Base-by-base conservation (phyloP, 2,797 vertebrate genomes). In the Liasis olivaceus region DNA sequence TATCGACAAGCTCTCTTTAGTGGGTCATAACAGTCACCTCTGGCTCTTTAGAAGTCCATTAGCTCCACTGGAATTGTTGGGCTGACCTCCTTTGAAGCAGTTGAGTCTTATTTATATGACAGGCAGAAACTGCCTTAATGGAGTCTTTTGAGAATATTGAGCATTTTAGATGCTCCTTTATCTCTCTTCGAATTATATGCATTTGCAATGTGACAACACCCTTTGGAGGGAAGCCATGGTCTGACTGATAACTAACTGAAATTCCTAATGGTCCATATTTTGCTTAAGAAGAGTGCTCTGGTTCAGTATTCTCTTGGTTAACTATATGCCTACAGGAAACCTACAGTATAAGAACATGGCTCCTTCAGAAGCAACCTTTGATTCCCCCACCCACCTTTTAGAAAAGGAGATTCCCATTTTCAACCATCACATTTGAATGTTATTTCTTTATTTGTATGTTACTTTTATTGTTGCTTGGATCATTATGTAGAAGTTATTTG, bases 1-100 rank as follows among this genome's bases (percentile, higher is more conserved):
- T 56, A 60, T 51, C 0, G 0, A 0, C 1, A 28, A 42, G 24
- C 84, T 60, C 0, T 0, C 58, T 8, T 0, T 0, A 0, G 5
- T 31, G 1, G 89, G 85, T 64, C 51, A 85, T 1, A n/a, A 26
- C 13, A 6, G 8, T n/a, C 87, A 85, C 63, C 13, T 42, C 15
- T 28, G 54, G 36, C 85, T 89, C 36, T 85, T 90, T 64, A 60
- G 15, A 88, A 92, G 62, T 59, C 91, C 85, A 63, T 62, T 81
- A 58, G 84, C 22, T 31, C 22, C 15, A 0, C 54, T 1, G 59
- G 92, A 42, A 54, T 31, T 11, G 47, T 47, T 42, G 56, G 9
- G 77, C 62, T 88, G 89, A 90, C 69, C 92, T 84, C 92, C 59
- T 88, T 88, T 64, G 85, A 88, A 90, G 92, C 62, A 3, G 5